A percentile compares a stretch with the other conserved stretches of the same genome.
Evolutionary conservation across 2,113 vertebrate genomes (phyloP).

Genomic region (Antechinus stuartii): DNA sequence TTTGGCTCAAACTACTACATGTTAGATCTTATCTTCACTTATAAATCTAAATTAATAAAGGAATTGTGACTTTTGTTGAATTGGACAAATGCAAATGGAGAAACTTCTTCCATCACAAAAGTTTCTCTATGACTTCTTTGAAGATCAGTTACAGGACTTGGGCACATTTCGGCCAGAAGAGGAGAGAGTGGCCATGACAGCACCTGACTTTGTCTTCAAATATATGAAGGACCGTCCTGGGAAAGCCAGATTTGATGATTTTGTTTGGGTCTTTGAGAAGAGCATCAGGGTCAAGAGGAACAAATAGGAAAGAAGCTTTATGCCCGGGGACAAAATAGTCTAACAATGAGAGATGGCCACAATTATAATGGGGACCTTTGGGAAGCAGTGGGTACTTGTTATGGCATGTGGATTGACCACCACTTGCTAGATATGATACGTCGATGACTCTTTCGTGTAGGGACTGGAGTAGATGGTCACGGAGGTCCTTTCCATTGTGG

Average conservation of each 20-base stretch:
- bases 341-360: not conserved
- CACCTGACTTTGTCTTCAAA: not conserved
- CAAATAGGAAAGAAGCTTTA: not conserved
- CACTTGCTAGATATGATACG: not conserved
- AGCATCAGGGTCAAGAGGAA: not conserved
- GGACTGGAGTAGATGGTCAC: not conserved
- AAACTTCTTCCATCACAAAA: not conserved
- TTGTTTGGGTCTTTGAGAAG: not conserved
- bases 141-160: not conserved
- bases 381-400: not conserved
- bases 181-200: not conserved
- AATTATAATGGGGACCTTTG: not conserved
- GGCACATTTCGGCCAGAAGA: not conserved
- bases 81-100: not conserved
- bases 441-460: not conserved
- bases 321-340: not conserved
- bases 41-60: not conserved
- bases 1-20: constrained; percentile 2
- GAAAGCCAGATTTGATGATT: not conserved
- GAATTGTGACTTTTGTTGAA: not conserved
- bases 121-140: not conserved
- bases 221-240: not conserved
- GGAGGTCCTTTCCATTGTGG: not conserved
- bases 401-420: not conserved
- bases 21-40: not conserved